Base-by-base conservation (phyloP, 2,113 vertebrate species). In the Petrocephalus microphthalmus region DNA sequence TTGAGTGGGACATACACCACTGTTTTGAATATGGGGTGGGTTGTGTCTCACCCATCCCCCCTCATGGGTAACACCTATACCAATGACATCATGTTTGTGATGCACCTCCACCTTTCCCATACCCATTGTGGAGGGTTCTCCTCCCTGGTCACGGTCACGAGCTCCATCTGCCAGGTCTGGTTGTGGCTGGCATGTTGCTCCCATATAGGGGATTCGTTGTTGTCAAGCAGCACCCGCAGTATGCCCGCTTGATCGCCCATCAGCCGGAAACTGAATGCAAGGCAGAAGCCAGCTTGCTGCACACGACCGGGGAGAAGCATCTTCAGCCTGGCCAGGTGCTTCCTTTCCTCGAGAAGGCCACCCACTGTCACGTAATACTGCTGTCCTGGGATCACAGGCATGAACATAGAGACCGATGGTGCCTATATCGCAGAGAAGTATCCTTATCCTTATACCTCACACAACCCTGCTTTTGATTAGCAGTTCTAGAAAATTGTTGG, bases 351-450 rank as follows among this genome's bases (percentile, higher is more conserved):
- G 0, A 94, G 89, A 52, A 94, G 94, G 33, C 95, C 96, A 1
- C 95, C 96, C 88, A 97, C 94, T 29, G 96, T 94, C 97, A 99
- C 97, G 91, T 99, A 99, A 92, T 97, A 97, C 87, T 37, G 60
- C 60, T 29, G 60, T 5, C 60, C 60, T 67, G 60, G 25, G 60
- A 67, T 67, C n/a, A 29, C n/a, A 67, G n/a, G 29, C 25, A 67
- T 29, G 0, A 29, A 67, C 10, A 29, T 67, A 47, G 25, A 67
- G 25, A 67, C 60, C 25, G n/a, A 67, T 29, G 60, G 25, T 29
- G 60, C 49, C 60, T 87, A 7, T 81, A 45, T 37, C 1, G 6
- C 15, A 33, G 2, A 45, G 37, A 81, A 10, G 74, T 37, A 81
- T 1, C 37, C 37, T 81, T 17, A 37, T 20, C 15, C 2, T 7